A percentile compares a stretch with the other conserved stretches of the same genome.
Evolutionary conservation across 2,888 invertebrate species (phyloP).

Genomic region (Calliopum simillimum): DNA sequence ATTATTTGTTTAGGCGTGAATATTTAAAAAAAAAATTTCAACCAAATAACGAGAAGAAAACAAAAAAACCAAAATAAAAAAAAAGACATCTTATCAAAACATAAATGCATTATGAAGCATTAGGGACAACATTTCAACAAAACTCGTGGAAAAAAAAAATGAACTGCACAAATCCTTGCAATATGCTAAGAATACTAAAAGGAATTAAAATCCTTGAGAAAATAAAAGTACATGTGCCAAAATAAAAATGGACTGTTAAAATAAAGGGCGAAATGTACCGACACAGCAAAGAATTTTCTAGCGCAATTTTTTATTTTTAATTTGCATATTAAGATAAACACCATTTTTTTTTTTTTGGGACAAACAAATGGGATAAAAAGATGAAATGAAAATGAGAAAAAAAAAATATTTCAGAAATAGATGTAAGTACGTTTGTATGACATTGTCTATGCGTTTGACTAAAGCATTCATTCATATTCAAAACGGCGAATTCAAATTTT

Average conservation of each 20-base stretch:
- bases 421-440: background rate
- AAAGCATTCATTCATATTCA: slow-evolving; percentile 19
- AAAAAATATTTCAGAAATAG: background rate
- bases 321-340: slow-evolving; percentile 8
- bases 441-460: background rate
- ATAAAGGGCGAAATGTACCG: background rate
- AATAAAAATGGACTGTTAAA: background rate
- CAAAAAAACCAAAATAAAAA: background rate
- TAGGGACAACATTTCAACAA: slow-evolving; percentile 29
- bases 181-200: slow-evolving; percentile 18
- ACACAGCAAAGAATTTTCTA: slow-evolving; percentile 3
- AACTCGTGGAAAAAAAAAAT: slow-evolving; percentile 32
- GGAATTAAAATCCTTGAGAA: slow-evolving; percentile 35
- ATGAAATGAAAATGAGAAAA: background rate
- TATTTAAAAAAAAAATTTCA: slow-evolving; percentile 8
- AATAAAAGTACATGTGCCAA: slow-evolving; percentile 19
- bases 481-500: slow-evolving; percentile 21
- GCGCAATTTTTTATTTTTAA: background rate
- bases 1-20: slow-evolving; percentile 32
- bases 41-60: slow-evolving; percentile 8
- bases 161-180: slow-evolving; percentile 23
- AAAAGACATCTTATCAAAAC: slow-evolving; percentile 19
- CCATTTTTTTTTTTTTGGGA: background rate
- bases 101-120: slow-evolving; percentile 38
- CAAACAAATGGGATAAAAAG: background rate